Conservation (phyloP, 2,113 vertebrate genomes). For the Nibea albiflora region DNA sequence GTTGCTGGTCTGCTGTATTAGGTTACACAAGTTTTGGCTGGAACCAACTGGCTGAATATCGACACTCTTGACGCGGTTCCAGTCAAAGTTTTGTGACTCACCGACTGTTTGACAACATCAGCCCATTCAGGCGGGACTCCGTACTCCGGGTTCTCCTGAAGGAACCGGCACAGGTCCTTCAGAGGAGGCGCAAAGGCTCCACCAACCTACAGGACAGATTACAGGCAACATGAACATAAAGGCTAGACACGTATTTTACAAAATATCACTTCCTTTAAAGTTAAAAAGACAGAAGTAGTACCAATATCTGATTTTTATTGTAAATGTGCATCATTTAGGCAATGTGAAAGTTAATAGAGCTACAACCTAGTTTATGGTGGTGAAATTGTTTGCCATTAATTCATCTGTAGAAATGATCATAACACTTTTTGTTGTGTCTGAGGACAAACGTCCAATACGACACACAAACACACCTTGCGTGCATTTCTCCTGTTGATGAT, state of each 20-base stretch:
- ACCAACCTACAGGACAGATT: slow-evolving; percentile 86
- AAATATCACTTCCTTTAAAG: not conserved
- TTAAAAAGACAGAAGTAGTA: not conserved
- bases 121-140: slow-evolving; percentile 98
- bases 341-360: not conserved
- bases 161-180: slow-evolving; percentile 95
- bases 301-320: not conserved
- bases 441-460: not conserved
- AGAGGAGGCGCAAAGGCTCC: slow-evolving; percentile 97
- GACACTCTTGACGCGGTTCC: not conserved
- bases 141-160: slow-evolving; percentile 98
- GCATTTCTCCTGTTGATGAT: slow-evolving; percentile 98
- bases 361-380: not conserved
- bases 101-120: slow-evolving; percentile 97
- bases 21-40: no score
- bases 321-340: no score
- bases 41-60: not conserved
- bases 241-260: not conserved
- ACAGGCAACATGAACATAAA: not conserved
- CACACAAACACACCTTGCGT: slow-evolving; percentile 88
- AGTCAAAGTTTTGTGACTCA: slow-evolving; percentile 61
- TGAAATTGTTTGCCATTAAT: no score
- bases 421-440: not conserved
- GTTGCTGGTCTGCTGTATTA: not conserved
- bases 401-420: not conserved